Evolutionary conservation across 1,140 invertebrate genomes (phyloP), one percentile per base, ranked within the genome.

Genomic region (Eueides isabella): DNA sequence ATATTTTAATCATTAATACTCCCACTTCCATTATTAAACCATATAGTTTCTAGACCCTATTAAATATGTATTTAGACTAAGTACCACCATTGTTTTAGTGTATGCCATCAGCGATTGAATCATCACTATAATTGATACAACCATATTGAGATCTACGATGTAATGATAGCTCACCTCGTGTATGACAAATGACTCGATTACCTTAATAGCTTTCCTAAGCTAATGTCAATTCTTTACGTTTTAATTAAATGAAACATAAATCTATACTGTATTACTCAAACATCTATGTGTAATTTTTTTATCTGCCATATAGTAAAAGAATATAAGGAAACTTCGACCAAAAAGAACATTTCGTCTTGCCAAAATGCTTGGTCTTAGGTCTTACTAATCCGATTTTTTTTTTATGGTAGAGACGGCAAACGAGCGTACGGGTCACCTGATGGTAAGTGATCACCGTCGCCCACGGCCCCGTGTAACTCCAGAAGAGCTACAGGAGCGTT

Each of bases 181-280:
- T 63, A 74, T 74, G 72, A 74, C 72, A 74, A 74, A 74, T 74
- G 67, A 74, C 41, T 74, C 67, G 62, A 64, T 72, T 35, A 65
- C 23, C 9, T 28, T 74, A 74, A 74, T 69, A 29, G 67, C 35
- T 65, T 69, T 74, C 68, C 33, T 64, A 33, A 64, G 61, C 65
- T 67, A 73, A 74, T 74, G 61, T 41, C 65, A n/a, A 62, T 41
- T 71, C 30, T 31, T 35, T 63, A 69, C 44, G 35, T 69, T 74
- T 74, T 74, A 74, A 74, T 74, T 74, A 74, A 74, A 69, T 65
- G 29, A 29, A 2, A 30, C 16, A 62, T 14, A 62, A 55, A 2
- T 55, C 23, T 38, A 48, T 48, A 48, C 11, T 9, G 23, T 48
- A 23, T n/a, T 44, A 44, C 16, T n/a, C 16, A 44, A 44, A 3